Evolutionary conservation across 2,797 vertebrate species (phyloP).

Genomic region (Fistularia commersonii): DNA sequence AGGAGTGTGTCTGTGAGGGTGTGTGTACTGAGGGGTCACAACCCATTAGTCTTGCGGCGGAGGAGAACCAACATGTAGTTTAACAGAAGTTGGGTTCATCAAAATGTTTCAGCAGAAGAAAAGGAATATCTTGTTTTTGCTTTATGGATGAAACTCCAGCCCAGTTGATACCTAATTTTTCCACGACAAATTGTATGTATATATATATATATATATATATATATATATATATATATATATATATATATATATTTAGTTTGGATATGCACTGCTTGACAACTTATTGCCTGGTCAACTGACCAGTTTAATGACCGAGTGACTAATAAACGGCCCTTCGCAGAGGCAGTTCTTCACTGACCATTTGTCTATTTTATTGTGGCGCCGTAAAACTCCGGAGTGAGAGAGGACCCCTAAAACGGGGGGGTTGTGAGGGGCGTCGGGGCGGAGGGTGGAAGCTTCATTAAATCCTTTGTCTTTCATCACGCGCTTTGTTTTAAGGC

Average conservation of each 20-base stretch:
- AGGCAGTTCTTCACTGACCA: conserved; percentile 52
- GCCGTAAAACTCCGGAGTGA: conserved; percentile 49
- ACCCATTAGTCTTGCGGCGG: conserved; percentile 54
- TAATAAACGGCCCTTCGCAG: conserved; percentile 33
- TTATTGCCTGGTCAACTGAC: conserved; percentile 42
- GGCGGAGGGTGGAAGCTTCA: conserved; percentile 39
- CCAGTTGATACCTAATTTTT: too few relatives aligned
- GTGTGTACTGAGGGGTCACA: conserved; percentile 36
- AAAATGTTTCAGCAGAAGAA: conserved; percentile 19
- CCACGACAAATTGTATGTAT: too few relatives aligned
- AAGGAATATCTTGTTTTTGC: too few relatives aligned
- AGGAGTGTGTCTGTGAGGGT: conserved; percentile 20
- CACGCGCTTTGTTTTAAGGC: conserved; percentile 44
- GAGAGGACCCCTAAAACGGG: conserved; percentile 47
- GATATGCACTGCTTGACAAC: too few relatives aligned
- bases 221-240: not conserved
- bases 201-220: too few relatives aligned
- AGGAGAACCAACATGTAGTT: conserved; percentile 34
- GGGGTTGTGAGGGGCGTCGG: conserved; percentile 26
- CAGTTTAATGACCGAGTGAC: conserved; percentile 48
- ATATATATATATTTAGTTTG: not conserved
- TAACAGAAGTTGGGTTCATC: conserved; percentile 24
- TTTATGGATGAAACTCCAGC: too few relatives aligned
- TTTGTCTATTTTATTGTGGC: conserved; percentile 68
- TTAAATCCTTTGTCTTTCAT: conserved; percentile 64